Evolutionary conservation across 2,888 invertebrate species (phyloP), one percentile per base, ranked within the genome.

Genomic region (Germaria angustata): DNA sequence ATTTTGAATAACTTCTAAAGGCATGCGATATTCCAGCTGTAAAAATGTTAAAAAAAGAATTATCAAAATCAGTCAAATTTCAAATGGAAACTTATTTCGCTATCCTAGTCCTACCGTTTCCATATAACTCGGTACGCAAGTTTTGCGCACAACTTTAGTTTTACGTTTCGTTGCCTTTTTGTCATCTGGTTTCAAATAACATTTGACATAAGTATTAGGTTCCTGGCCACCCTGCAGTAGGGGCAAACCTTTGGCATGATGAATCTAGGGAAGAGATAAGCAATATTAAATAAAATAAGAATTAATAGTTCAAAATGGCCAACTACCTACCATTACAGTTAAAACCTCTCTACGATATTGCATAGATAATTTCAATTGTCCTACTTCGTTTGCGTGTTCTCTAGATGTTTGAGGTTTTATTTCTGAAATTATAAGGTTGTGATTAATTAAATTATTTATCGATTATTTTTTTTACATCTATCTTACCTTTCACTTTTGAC

Each of bases 121-220:
- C 97, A 99, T 99, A 92, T 98, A 99, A 17, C 98, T 98, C 0
- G 99, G 99, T 91, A 98, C 97, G 87, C 97, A 96, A 89, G 96
- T 97, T 85, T 96, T 95, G 87, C 95, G 95, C 1, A 98, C 95
- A 1, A 98, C 96, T 91, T 97, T 96, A 0, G 99, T 99, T 92
- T 99, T 99, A 66, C 98, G 93, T 92, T 99, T 99, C 15, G 99
- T 98, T 85, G 94, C 95, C 92, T 98, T 98, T 73, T 94, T 94
- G 22, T 95, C 95, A 91, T 99, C 99, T 8, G 99, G 99, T 86
- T 97, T 94, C 80, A 99, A 92, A 91, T 99, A 99, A 57, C 93
- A 96, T 93, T 97, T 97, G 76, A 97, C 97, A 88, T 97, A 97
- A 7, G 97, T 96, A 85, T 96, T 96, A 9, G 97, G 97, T 88